Evolutionary conservation across 1,140 invertebrate genomes (phyloP).

Genomic region (Physella acuta): DNA sequence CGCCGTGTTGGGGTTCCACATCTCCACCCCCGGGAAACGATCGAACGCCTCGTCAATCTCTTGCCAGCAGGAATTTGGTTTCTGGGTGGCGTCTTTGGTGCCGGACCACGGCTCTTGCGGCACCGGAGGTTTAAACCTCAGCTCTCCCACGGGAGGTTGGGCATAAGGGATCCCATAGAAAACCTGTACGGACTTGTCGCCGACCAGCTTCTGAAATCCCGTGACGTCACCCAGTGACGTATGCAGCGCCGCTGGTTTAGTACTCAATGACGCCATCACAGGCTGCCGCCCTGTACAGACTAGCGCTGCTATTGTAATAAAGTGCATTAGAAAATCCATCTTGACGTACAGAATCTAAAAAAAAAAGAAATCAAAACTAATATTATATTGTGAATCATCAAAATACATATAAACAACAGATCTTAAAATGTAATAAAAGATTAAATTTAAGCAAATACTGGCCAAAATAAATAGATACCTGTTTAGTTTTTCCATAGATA

Average conservation of each 20-base stretch:
- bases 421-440: no score
- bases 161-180: slow-evolving; percentile 91
- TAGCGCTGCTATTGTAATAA: no score
- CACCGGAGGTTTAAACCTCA: slow-evolving; percentile 85
- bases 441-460: no score
- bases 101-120: slow-evolving; percentile 78
- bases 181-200: slow-evolving; percentile 79
- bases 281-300: no score
- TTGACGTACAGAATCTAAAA: no score
- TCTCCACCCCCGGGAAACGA: slow-evolving; percentile 59
- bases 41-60: slow-evolving; percentile 87
- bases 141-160: slow-evolving; percentile 84
- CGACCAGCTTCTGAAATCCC: slow-evolving; percentile 30
- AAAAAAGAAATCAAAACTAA: no score
- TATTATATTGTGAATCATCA: no score
- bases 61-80: slow-evolving; percentile 90
- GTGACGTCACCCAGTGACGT: slow-evolving; percentile 33
- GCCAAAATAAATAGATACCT: no score
- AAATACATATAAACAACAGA: no score
- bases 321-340: no score
- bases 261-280: no score
- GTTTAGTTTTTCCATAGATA: no score
- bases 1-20: slow-evolving; percentile 53
- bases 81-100: slow-evolving; percentile 70
- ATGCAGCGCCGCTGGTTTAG: not conserved